Percentiles rank a stretch among this genome's conserved stretches.
Evolutionary conservation across 2,888 invertebrate genomes (phyloP).

Genomic region (Macropis europaea): DNA sequence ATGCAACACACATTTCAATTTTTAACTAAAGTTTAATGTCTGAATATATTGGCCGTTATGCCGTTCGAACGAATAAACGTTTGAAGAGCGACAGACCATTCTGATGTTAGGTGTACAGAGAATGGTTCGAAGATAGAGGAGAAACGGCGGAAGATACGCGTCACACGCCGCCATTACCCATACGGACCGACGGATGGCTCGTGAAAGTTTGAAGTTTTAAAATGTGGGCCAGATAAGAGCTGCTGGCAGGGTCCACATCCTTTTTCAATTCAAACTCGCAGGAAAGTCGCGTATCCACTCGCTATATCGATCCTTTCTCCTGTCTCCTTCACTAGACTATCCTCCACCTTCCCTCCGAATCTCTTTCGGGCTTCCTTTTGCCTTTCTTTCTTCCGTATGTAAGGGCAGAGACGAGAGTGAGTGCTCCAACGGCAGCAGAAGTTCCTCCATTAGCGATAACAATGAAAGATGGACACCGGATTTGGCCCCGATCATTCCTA

Average conservation of each 20-base stretch:
- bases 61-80: neutral
- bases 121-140: slow-evolving; percentile 3
- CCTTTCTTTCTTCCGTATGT: slow-evolving; percentile 49
- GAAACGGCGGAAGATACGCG: slow-evolving; percentile 38
- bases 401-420: slow-evolving; percentile 61
- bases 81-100: slow-evolving; percentile 14
- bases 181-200: slow-evolving; percentile 24
- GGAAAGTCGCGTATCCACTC: slow-evolving; percentile 65
- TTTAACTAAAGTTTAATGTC: no score
- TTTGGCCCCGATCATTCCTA: slow-evolving; percentile 66
- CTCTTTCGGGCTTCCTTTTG: slow-evolving; percentile 37
- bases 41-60: neutral
- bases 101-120: neutral
- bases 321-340: slow-evolving; percentile 18
- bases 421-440: slow-evolving; percentile 66
- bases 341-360: slow-evolving; percentile 3
- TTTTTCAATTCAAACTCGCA: slow-evolving; percentile 64
- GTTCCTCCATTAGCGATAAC: slow-evolving; percentile 78
- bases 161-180: slow-evolving; percentile 37
- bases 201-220: slow-evolving; percentile 64
- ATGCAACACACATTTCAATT: no score
- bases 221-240: slow-evolving; percentile 70
- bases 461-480: slow-evolving; percentile 74
- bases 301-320: slow-evolving; percentile 51
- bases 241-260: slow-evolving; percentile 54